Evolutionary conservation across 2,113 vertebrate species (phyloP), one percentile per base, ranked within the genome.

Genomic region (Phalacrocorax carbo): DNA sequence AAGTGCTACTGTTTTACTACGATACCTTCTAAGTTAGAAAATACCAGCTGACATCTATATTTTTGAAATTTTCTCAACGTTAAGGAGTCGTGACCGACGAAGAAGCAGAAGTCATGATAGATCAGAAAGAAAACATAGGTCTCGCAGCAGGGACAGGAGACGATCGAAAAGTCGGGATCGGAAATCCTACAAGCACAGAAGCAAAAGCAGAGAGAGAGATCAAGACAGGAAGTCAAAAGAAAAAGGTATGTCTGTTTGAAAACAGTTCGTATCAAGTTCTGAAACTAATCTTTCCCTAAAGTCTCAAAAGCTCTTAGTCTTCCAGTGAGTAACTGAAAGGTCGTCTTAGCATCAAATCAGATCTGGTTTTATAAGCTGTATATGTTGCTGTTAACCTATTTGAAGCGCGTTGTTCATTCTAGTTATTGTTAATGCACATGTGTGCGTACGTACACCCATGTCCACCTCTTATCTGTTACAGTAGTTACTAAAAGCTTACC

Each of bases 141-240:
- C 99, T 94, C 99, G 99, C 65, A 99, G 99, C 76, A 98, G 99
- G 51, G 99, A 99, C 79, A 98, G 98, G 93, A 99, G 97, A 95
- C 98, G 99, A 86, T 99, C 99, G 23, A 99, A 99, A 93, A 99
- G 99, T 97, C 97, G 99, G 3, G 99, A 99, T 84, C 99, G 99
- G 90, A 99, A 99, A 96, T 99, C 99, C 58, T 99, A 99, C 95
- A 99, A 99, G 90, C 99, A 99, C 96, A 98, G 99, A 95, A 99
- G 99, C 97, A 98, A 98, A 98, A 99, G 99, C 96, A 97, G 98
- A 91, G 99, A 99, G 79, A 98, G 97, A 96, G 98, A 99, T 55
- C 98, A 98, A 97, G 99, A 99, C 62, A 98, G 98, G 98, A 99
- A 99, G 96, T 99, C 99, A 54, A 99, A 99, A 98, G 99, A 99